Conservation (phyloP, 2,113 vertebrate genomes). For the Clarias magur region DNA sequence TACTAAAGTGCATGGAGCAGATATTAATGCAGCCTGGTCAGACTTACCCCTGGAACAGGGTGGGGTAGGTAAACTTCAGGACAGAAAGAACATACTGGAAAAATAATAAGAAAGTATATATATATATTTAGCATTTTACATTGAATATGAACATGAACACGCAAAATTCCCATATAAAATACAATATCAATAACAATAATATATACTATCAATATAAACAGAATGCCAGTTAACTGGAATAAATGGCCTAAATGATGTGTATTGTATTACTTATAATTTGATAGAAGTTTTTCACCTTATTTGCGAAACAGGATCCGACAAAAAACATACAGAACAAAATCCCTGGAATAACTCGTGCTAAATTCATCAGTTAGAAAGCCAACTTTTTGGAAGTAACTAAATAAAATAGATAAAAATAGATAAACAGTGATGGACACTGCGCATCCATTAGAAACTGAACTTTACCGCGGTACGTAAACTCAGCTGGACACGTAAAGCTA, state of each 20-base stretch:
- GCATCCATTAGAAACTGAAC: neutral
- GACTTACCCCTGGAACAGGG: constrained; percentile 98
- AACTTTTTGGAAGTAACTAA: neutral
- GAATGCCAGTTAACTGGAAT: neutral
- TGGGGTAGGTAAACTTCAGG: constrained; percentile 95
- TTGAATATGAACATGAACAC: neutral
- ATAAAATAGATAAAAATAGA: neutral
- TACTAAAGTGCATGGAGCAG: too few species aligned
- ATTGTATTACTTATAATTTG: neutral
- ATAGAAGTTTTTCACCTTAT: constrained; percentile 66
- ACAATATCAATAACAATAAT: neutral
- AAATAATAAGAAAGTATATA: constrained; percentile 70
- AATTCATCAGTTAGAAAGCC: constrained; percentile 42
- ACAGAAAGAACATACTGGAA: constrained; percentile 92
- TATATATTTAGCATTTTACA: neutral
- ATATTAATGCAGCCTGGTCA: neutral
- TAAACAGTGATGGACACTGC: neutral
- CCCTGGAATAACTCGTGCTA: constrained; percentile 43
- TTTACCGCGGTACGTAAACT: neutral
- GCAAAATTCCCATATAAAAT: neutral
- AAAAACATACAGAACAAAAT: constrained; percentile 68
- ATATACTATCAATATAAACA: neutral
- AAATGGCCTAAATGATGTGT: neutral
- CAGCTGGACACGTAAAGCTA: neutral
- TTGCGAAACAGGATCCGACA: constrained; percentile 71